Percentiles rank a stretch among this genome's conserved stretches.
These are phyloP conservation scores for Luscinia megarhynchos DNA, from an alignment of 2,797 vertebrate species.

Conservation along the genomic window DNA sequence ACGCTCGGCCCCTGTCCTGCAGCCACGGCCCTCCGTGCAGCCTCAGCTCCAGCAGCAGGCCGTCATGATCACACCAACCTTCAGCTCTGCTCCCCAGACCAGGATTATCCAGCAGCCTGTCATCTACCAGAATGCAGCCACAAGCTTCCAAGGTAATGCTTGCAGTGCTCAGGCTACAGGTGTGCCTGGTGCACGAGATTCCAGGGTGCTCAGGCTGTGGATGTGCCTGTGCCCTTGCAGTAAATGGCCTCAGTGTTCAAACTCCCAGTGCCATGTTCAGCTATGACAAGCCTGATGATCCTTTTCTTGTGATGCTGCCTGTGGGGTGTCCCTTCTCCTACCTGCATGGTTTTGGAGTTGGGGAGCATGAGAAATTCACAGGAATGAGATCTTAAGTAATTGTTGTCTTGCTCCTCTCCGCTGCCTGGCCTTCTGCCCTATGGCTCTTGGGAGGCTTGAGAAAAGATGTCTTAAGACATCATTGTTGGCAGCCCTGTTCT, in stretches of 20 bases:
- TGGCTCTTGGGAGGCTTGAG: background rate
- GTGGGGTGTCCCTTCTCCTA: background rate
- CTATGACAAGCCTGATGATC: background rate
- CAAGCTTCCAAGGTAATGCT: slow-evolving; percentile 89
- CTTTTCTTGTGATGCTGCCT: background rate
- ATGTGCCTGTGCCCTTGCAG: background rate
- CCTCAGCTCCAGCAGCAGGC: slow-evolving; percentile 92
- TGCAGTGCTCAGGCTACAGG: rapidly evolving
- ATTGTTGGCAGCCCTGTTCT: background rate
- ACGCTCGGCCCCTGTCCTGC: slow-evolving; percentile 73
- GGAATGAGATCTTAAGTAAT: background rate
- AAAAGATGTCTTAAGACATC: background rate
- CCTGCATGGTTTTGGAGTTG: background rate
- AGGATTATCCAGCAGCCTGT: slow-evolving; percentile 93
- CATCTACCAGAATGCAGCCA: slow-evolving; percentile 91
- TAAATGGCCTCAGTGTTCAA: background rate
- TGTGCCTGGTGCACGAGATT: background rate
- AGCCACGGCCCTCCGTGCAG: slow-evolving; percentile 80
- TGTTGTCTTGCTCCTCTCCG: background rate
- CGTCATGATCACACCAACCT: slow-evolving; percentile 88
- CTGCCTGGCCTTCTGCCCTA: background rate
- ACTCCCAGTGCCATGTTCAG: background rate
- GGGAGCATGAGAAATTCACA: background rate
- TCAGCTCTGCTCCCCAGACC: slow-evolving; percentile 85
- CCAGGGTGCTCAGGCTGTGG: background rate